Evolutionary conservation across 2,888 invertebrate species (phyloP), one percentile per base, ranked within the genome.

Genomic region (Heteromyza rotundicornis): DNA sequence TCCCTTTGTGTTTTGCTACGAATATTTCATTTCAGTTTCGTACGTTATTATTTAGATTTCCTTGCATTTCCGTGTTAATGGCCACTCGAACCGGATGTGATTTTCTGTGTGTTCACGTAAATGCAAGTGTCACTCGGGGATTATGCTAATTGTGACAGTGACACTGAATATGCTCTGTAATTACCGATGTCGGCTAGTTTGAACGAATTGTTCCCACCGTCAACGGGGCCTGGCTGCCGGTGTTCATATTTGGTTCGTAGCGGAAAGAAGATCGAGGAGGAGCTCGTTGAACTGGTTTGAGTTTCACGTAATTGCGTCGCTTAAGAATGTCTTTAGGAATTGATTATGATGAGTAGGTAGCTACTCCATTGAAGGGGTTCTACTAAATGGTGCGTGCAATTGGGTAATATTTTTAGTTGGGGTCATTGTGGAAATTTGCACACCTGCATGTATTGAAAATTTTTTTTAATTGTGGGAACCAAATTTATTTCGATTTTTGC

Each of bases 101-200:
- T 47, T 57, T 35, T 40, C 1, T 1, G 10, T n/a, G 10, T 22
- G n/a, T 40, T n/a, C 8, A 19, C 17, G 10, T 19, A 20, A 19
- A 40, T 40, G 55, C 55, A 55, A 55, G 55, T 55, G 55, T 55
- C 53, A 8, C 40, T 40, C n/a, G 16, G n/a, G 27, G 5, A 55
- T 55, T 55, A 55, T 55, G 55, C 55, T 40, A 55, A 55, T 55
- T 55, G 20, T 23, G 55, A 23, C 55, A 55, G 40, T 55, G 55
- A 55, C 55, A 55, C 55, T 55, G 55, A 55, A 55, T 36, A 55
- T 40, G 47, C 20, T 17, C 20, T 14, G 3, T 47, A 47, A 47
- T 47, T 47, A 47, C 47, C 3, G 17, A 17, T 3, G 19, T 19
- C 2, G 47, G 47, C 20, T 3, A 17, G 19, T 17, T 17, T n/a